These are phyloP conservation scores for Perdita meconis DNA, from an alignment of 2,888 invertebrate species.

Conservation along the genomic window DNA sequence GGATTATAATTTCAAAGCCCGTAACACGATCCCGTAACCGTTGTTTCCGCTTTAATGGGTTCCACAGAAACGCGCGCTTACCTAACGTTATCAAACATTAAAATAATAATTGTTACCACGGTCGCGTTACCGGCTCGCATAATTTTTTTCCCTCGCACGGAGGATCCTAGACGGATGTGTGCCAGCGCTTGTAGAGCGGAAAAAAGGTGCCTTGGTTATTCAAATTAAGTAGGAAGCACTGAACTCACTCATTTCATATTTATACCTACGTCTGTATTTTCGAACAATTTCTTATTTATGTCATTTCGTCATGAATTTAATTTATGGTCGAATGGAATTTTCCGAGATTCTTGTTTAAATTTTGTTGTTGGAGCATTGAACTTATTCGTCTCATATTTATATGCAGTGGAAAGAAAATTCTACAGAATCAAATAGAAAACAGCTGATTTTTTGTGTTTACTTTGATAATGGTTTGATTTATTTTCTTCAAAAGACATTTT, in stretches of 20 bases:
- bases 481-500: no score
- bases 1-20: conserved; percentile 13
- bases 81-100: conserved; percentile 15
- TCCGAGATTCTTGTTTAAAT: no score
- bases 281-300: no score
- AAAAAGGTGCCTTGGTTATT: conserved; percentile 35
- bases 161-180: conserved; percentile 30
- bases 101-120: conserved; percentile 34
- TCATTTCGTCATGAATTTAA: no score
- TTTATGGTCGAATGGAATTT: no score
- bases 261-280: background rate
- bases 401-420: no score
- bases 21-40: conserved; percentile 24
- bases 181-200: conserved; percentile 51
- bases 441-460: no score
- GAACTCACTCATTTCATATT: no score
- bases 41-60: conserved; percentile 22
- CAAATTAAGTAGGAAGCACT: conserved; percentile 21
- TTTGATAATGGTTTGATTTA: no score
- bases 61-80: background rate
- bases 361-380: no score
- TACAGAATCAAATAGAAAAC: no score
- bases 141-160: conserved; percentile 9
- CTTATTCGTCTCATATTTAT: no score
- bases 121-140: conserved; percentile 16